Percentiles rank a stretch among this genome's conserved stretches.
phyloP scores from a whole-genome alignment of 2,797 vertebrate species.

The Pygocentrus nattereri region DNA sequence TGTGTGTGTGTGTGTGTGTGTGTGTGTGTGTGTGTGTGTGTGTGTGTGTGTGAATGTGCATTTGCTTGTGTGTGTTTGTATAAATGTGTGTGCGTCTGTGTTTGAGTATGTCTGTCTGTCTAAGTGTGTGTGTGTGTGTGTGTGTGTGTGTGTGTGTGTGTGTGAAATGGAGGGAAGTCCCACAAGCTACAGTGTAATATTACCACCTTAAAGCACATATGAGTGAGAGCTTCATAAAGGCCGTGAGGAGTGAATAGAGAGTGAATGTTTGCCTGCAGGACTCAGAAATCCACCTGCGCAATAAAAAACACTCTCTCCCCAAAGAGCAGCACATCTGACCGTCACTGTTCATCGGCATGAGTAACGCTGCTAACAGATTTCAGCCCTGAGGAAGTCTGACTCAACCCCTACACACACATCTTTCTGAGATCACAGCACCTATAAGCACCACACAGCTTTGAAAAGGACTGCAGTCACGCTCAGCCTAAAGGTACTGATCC shows the following conservation, averaged over 20 bases:
- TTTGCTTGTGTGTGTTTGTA: neutral
- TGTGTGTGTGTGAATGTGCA: neutral
- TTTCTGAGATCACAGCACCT: slow-evolving; percentile 27
- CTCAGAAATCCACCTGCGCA: slow-evolving; percentile 31
- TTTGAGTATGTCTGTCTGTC: neutral
- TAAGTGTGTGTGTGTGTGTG: neutral
- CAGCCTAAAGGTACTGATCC: slow-evolving; percentile 20
- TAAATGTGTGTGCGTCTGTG: neutral
- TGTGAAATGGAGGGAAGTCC: neutral
- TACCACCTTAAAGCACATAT: slow-evolving; percentile 26
- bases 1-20: too few relatives aligned
- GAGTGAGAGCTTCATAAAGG: slow-evolving; percentile 35
- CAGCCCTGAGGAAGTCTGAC: slow-evolving; percentile 62
- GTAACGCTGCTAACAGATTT: slow-evolving; percentile 55
- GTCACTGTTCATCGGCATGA: slow-evolving; percentile 58
- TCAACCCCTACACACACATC: slow-evolving; percentile 55
- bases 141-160: slow-evolving; percentile 1
- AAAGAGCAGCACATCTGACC: slow-evolving; percentile 19
- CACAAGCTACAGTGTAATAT: slow-evolving; percentile 34
- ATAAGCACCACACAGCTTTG: neutral
- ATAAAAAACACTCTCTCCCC: slow-evolving; percentile 19
- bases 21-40: slow-evolving; percentile 11
- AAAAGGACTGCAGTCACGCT: neutral
- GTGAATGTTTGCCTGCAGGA: slow-evolving; percentile 30
- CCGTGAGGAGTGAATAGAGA: slow-evolving; percentile 7